Evolutionary conservation across 1,140 invertebrate species (phyloP), one percentile per base, ranked within the genome.

Genomic region (Apis dorsata): DNA sequence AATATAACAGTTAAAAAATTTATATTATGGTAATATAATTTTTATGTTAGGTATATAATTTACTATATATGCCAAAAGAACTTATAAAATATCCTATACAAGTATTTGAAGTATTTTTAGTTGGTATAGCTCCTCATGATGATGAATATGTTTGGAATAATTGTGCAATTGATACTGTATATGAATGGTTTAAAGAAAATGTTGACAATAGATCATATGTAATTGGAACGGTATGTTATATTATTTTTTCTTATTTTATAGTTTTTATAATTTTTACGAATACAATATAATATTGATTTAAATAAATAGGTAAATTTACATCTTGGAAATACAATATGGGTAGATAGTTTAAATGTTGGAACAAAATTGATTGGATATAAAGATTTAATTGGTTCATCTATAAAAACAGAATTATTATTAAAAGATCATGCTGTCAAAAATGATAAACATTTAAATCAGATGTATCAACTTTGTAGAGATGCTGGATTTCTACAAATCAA

Each of bases 111-210:
- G 80, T 93, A 75, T 93, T 91, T 85, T 68, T 94, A 69, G 72
- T 84, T 66, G 86, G 85, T 62, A 83, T 94, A 75, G 70, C 77
- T 34, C 93, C 93, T 34, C 91, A 81, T 63, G 93, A 94, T 75
- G 59, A 93, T 19, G 93, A 94, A 86, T 88, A 87, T 81, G 86
- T 85, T 49, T 94, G 93, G 93, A 93, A 90, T 85, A 34, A 85
- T 49, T 76, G 66, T 44, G 90, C 90, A 21, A 90, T 84, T 65
- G 71, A 90, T 17, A 34, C 65, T 7, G 83, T 75, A 55, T 71
- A 88, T 10, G 11, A 88, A 2, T 94, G 93, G 93, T 91, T 92
- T 55, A n/a, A 75, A 11, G 78, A 90, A 53, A 89, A 91, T 76
- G 76, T 80, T 3, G 84, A 85, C 53, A 28, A 63, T 19, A 85